Base-by-base conservation (phyloP, 1,140 invertebrate genomes). In the Macrosteles quadrilineatus region DNA sequence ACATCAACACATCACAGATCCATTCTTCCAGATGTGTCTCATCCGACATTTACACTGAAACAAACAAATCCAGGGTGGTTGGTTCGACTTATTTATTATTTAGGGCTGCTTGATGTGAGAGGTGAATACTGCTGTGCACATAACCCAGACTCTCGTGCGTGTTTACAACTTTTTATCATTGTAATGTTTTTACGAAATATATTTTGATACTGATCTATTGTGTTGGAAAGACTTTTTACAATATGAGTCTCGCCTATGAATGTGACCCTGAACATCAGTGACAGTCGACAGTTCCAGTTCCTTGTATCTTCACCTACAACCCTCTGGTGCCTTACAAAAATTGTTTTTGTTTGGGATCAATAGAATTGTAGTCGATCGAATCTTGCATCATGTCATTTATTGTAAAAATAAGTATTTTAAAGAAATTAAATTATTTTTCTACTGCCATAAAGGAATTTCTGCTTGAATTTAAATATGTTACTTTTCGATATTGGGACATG, bases 141-240 rank as follows among this genome's bases (percentile, higher is more conserved):
- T 66, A 66, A 66, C 63, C 63, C 36, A 66, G 40, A 23, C 62
- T 64, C 36, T n/a, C 25, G 32, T 64, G 32, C 19, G 40, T 43
- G 63, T 40, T 66, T 27, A 43, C 27, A 66, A 66, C 40, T 66
- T 66, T 66, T 43, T 45, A 66, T 43, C 63, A 66, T 66, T 66
- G 63, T 66, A 66, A 66, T 66, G 63, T 66, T 66, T 66, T 66
- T 66, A 66, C 32, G 63, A 66, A 66, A 66, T 66, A 66, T 66
- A 66, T 66, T 66, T 66, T 66, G 63, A 66, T 66, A 66, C 63
- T 66, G 63, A 66, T 27, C 63, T 66, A 66, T 45, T 66, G 40
- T 66, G 63, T 66, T 66, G 63, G 29, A 43, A 43, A 66, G 63
- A 66, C 63, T 66, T 66, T 66, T 66, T 66, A 43, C 40, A 43